phyloP scores from a whole-genome alignment of 2,113 vertebrate genomes.

The Syrrhaptes paradoxus region DNA sequence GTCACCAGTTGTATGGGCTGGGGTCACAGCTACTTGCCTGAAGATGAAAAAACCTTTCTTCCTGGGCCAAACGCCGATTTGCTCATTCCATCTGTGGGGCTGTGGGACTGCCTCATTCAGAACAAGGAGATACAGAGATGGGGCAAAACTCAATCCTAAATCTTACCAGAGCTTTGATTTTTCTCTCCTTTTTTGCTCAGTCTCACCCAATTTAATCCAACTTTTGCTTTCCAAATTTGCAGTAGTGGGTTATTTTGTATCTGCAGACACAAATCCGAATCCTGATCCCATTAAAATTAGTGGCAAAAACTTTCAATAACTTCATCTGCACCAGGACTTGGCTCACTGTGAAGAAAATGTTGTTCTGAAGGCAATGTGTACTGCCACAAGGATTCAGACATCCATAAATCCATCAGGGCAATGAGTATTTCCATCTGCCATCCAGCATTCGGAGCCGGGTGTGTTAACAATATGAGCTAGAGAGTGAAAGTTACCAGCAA shows the following conservation, averaged over 20 bases:
- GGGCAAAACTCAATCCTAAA: neutral
- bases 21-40: neutral
- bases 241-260: slow-evolving; percentile 16
- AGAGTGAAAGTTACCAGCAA: slow-evolving; percentile 63
- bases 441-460: neutral
- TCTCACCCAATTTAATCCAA: slow-evolving; percentile 27
- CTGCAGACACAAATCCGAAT: slow-evolving; percentile 41
- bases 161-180: neutral
- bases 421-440: slow-evolving; percentile 61
- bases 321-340: slow-evolving; percentile 33
- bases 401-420: slow-evolving; percentile 54
- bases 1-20: neutral
- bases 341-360: slow-evolving; percentile 47
- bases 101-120: neutral
- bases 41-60: neutral
- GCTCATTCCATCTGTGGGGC: neutral
- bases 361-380: slow-evolving; percentile 43
- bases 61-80: neutral
- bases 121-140: neutral
- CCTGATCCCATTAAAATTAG: slow-evolving; percentile 50
- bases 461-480: slow-evolving; percentile 47
- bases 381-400: slow-evolving; percentile 43
- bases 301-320: slow-evolving; percentile 50
- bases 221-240: slow-evolving; percentile 8
- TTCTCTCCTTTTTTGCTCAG: neutral